Evolutionary conservation across 2,113 vertebrate species (phyloP), one percentile per base, ranked within the genome.

Genomic region (Zeus faber): DNA sequence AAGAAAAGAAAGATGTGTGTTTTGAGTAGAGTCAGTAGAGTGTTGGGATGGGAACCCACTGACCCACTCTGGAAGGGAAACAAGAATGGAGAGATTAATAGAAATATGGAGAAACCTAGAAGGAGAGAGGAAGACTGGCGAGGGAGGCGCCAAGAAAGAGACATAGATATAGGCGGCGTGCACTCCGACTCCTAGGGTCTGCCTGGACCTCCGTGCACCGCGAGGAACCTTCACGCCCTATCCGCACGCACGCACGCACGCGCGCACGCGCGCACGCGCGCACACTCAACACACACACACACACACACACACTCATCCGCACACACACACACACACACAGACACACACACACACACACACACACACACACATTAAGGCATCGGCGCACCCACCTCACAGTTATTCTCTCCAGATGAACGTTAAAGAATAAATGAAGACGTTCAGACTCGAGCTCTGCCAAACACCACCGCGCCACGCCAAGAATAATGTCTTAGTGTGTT

Each of bases 401-500:
- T 9, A 62, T 33, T 58, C 43, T 44, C 49, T 61, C 69, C 75
- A 76, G 49, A 76, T 68, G 54, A 76, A 59, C 27, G 37, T 54
- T 74, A 24, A 70, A 59, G 74, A 77, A 65, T 37, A 50, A 40
- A 56, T 58, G 47, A 49, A 55, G 45, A 23, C 21, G 35, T 67
- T 59, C 35, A 54, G 23, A 13, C 29, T 37, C 33, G 26, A 25
- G 16, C 62, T 66, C 16, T 13, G 79, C 76, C 81, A 77, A 74
- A 77, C 53, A 50, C 27, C 31, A 61, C 52, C 24, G 57, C 45
- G 26, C 26, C 52, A 60, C 14, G 52, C 80, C 76, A 83, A 84
- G 71, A 85, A 83, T 65, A 80, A 81, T 62, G 55, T 72, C 57
- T 77, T 72, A 69, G 60, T 79, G 60, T 76, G 65, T 76, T 65